These are phyloP conservation scores for Cygnus buccinator DNA, from an alignment of 2,113 vertebrate species.

Conservation along the genomic window DNA sequence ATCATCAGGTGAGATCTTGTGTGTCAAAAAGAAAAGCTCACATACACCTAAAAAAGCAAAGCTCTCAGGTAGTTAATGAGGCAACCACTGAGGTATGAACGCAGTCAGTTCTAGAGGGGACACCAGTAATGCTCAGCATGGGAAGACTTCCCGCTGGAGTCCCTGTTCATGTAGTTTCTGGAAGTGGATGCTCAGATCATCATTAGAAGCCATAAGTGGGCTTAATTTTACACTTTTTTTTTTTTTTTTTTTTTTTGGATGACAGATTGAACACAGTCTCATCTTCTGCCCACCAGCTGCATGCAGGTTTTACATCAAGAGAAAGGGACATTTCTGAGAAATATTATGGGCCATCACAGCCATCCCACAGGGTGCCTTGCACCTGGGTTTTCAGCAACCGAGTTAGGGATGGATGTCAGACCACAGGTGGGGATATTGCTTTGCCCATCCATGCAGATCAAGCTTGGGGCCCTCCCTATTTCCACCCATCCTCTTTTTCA, in stretches of 20 bases:
- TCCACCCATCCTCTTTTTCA: not conserved
- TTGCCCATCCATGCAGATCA: not conserved
- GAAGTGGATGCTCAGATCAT: not conserved
- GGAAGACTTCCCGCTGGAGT: not conserved
- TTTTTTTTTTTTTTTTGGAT: not conserved
- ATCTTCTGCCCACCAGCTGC: not conserved
- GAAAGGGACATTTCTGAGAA: not conserved
- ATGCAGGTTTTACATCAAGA: not conserved
- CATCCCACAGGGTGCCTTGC: not conserved
- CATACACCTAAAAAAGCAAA: not conserved
- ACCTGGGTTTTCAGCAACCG: not conserved
- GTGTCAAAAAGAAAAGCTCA: not conserved
- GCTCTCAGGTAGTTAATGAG: not conserved
- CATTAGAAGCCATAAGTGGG: not conserved
- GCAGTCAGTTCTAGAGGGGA: not conserved
- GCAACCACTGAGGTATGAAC: not conserved
- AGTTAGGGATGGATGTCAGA: not conserved
- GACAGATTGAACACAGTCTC: not conserved
- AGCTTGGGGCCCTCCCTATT: not conserved
- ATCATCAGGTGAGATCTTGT: accelerated
- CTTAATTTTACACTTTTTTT: not conserved
- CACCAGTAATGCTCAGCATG: not conserved
- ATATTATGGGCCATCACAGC: not conserved
- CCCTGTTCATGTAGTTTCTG: not conserved
- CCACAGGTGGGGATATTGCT: not conserved